Conservation (phyloP, 2,113 vertebrate genomes). For the Phylloscopus whistleri region DNA sequence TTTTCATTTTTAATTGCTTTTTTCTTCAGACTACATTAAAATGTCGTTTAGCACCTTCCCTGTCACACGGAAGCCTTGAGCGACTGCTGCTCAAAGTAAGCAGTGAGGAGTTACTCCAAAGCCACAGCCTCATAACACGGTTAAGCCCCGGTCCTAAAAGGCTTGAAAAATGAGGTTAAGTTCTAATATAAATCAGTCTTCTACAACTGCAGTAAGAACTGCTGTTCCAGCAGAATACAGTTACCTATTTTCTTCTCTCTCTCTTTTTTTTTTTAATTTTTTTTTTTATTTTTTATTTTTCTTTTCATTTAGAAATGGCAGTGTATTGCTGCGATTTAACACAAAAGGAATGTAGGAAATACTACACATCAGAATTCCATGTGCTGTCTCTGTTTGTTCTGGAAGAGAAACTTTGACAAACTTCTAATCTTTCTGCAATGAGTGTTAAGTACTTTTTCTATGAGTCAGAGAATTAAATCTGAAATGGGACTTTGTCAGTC, state of each 20-base stretch:
- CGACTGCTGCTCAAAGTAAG: not conserved
- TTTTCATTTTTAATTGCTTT: not conserved
- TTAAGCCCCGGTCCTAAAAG: not conserved
- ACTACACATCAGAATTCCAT: not conserved
- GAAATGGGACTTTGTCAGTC: not conserved
- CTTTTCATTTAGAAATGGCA: not conserved
- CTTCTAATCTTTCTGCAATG: not conserved
- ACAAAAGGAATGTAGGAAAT: not conserved
- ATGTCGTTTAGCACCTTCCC: not conserved
- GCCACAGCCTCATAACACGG: fast-evolving
- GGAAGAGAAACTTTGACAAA: not conserved
- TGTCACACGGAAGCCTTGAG: not conserved
- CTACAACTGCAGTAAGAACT: not conserved
- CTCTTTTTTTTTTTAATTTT: too few relatives aligned
- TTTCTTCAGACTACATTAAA: not conserved
- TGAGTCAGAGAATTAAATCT: not conserved
- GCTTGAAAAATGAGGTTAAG: not conserved
- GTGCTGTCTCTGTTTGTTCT: not conserved
- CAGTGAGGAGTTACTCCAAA: not conserved
- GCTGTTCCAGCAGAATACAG: not conserved
- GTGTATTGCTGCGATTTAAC: not conserved
- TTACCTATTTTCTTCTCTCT: not conserved
- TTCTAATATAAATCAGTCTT: not conserved
- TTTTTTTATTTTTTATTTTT: not conserved
- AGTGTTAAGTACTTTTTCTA: not conserved